Conservation (phyloP, 1,140 invertebrate genomes). For the Heliothis virescens region DNA sequence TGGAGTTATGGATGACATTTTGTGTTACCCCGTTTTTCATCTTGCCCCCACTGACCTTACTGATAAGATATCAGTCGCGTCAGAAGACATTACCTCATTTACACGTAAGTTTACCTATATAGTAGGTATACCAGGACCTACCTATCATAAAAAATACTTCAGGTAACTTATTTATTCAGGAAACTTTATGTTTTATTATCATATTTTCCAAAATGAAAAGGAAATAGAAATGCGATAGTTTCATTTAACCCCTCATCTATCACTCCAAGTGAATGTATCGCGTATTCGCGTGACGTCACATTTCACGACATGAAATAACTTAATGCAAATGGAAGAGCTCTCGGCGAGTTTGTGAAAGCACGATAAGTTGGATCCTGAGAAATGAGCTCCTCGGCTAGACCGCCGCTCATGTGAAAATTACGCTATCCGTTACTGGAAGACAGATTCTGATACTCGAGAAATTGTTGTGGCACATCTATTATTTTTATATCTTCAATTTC, state of each 20-base stretch:
- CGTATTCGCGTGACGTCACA: slow-evolving; percentile 27
- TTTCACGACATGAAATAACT: slow-evolving; percentile 45
- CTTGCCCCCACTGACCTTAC: no score
- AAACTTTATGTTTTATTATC: no score
- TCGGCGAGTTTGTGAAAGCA: slow-evolving; percentile 49
- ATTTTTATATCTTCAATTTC: no score
- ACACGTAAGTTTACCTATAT: no score
- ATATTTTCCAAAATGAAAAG: no score
- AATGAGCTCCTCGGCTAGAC: slow-evolving; percentile 1
- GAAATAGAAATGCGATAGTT: background rate
- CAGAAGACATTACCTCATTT: no score
- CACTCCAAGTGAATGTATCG: slow-evolving; percentile 27
- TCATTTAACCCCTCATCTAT: slow-evolving; percentile 19
- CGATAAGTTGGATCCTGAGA: slow-evolving; percentile 29
- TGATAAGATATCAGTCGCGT: no score
- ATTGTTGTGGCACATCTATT: background rate
- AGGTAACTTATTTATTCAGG: no score
- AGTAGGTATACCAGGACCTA: no score
- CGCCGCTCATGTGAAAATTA: slow-evolving; percentile 57
- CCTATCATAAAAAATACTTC: no score
- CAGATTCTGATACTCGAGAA: slow-evolving; percentile 37
- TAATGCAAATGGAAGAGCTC: slow-evolving; percentile 50
- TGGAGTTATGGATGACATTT: no score
- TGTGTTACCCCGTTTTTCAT: no score
- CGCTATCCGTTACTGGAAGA: slow-evolving; percentile 55